Percentiles rank a stretch among this genome's conserved stretches.
phyloP scores from a whole-genome alignment of 2,797 vertebrate species.

The Mus caroli region DNA sequence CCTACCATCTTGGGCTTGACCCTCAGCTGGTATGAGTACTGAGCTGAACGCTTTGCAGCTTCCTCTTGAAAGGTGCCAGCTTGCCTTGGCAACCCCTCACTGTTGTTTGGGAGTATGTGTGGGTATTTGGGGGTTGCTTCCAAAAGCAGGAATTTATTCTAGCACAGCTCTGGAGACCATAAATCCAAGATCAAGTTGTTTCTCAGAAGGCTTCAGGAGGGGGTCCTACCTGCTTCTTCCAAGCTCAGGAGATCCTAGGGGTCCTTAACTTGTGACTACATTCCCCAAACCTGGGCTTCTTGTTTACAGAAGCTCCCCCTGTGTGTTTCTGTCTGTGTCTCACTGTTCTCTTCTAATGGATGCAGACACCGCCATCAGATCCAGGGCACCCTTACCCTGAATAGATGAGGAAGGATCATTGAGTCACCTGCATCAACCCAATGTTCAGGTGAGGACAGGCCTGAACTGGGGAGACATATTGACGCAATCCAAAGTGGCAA shows the following conservation, averaged over 20 bases:
- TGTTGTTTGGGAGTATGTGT: not conserved
- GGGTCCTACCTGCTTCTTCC: no score
- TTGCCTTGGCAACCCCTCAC: no score
- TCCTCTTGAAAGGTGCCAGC: not conserved
- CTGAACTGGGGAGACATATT: not conserved
- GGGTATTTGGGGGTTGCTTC: not conserved
- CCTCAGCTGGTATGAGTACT: not conserved
- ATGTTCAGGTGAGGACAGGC: not conserved
- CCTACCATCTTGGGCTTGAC: not conserved
- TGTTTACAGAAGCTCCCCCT: not conserved
- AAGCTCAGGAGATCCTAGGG: not conserved
- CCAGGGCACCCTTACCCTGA: not conserved
- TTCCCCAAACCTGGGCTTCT: not conserved
- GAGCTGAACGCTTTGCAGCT: no score
- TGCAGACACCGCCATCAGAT: not conserved
- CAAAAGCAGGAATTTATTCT: not conserved
- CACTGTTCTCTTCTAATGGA: not conserved
- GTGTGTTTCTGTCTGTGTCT: not conserved
- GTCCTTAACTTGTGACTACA: not conserved
- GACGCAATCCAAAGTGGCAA: not conserved
- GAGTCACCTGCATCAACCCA: not conserved
- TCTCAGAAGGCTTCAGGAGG: not conserved
- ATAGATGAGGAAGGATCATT: not conserved
- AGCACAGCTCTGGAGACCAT: not conserved
- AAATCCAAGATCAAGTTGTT: not conserved